Conservation (phyloP, 2,797 vertebrate species). For the Nyctalus aviator region DNA sequence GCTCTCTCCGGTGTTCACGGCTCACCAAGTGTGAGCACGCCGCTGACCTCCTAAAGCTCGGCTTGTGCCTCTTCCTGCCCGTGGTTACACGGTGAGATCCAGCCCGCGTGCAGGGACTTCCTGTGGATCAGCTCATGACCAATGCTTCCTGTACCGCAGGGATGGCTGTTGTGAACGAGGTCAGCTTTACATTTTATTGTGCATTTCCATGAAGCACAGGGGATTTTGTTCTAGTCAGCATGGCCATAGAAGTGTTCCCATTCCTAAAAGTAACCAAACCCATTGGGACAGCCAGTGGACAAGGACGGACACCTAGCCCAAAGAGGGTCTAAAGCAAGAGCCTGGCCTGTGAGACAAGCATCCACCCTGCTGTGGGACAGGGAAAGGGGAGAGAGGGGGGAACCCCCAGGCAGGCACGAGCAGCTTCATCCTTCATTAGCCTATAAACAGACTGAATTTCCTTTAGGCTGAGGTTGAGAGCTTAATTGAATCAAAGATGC, state of each 20-base stretch:
- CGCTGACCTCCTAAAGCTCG: background rate
- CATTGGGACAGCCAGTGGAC: background rate
- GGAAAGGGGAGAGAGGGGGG: rapidly evolving
- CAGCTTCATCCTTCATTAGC: background rate
- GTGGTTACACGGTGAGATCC: background rate
- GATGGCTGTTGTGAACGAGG: background rate
- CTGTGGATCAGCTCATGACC: background rate
- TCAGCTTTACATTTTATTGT: background rate
- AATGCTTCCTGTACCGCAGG: background rate
- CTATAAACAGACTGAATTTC: background rate
- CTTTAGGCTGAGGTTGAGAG: background rate
- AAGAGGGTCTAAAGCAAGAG: background rate
- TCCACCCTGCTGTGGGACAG: background rate
- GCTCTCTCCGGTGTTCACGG: rapidly evolving
- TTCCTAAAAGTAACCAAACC: background rate
- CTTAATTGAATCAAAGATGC: constrained; percentile 43
- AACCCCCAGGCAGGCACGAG: background rate
- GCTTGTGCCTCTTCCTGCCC: background rate
- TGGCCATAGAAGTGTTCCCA: background rate
- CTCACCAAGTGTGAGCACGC: rapidly evolving
- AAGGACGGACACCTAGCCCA: background rate
- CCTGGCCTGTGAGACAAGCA: background rate
- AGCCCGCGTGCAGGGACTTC: background rate
- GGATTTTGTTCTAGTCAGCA: background rate
- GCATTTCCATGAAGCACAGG: background rate